A percentile compares a stretch with the other conserved stretches of the same genome.
Evolutionary conservation across 2,113 vertebrate species (phyloP).

Genomic region (Pygoscelis antarcticus): DNA sequence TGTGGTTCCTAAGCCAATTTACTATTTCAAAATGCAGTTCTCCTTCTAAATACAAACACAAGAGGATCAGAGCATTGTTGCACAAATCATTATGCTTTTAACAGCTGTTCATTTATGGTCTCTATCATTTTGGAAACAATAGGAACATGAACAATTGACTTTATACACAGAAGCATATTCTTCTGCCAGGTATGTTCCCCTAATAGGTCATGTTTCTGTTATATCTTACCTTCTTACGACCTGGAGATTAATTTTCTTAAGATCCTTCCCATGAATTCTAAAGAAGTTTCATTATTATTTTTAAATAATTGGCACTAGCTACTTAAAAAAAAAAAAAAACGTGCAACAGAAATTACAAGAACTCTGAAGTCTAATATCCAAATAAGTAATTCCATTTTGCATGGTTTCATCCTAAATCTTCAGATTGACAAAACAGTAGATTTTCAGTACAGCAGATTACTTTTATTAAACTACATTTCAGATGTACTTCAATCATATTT

Average conservation of each 20-base stretch:
- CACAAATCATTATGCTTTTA: constrained; percentile 55
- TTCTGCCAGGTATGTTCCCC: constrained; percentile 6
- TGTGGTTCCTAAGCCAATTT: constrained; percentile 39
- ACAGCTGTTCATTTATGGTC: constrained; percentile 38
- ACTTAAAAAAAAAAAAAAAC: neutral
- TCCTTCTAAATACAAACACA: constrained; percentile 44
- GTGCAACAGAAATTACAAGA: neutral
- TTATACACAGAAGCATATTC: neutral
- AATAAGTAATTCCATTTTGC: neutral
- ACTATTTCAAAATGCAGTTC: constrained; percentile 28
- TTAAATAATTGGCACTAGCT: neutral
- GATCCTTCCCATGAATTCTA: neutral
- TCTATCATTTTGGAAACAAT: constrained; percentile 39
- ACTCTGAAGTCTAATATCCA: neutral
- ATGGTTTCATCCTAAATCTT: neutral
- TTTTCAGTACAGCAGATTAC: constrained; percentile 27
- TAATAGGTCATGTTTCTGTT: neutral
- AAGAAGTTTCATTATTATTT: neutral
- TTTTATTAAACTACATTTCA: constrained; percentile 43
- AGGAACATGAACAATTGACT: constrained; percentile 42
- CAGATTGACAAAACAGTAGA: constrained; percentile 24
- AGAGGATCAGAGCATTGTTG: constrained; percentile 28
- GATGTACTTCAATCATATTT: constrained; percentile 46
- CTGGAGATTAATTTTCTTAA: constrained; percentile 2
- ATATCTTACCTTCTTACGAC: neutral